Percentiles rank a stretch among this genome's conserved stretches.
Conservation (phyloP, 1,140 invertebrate species). For the Drosophila subpulchrella region DNA sequence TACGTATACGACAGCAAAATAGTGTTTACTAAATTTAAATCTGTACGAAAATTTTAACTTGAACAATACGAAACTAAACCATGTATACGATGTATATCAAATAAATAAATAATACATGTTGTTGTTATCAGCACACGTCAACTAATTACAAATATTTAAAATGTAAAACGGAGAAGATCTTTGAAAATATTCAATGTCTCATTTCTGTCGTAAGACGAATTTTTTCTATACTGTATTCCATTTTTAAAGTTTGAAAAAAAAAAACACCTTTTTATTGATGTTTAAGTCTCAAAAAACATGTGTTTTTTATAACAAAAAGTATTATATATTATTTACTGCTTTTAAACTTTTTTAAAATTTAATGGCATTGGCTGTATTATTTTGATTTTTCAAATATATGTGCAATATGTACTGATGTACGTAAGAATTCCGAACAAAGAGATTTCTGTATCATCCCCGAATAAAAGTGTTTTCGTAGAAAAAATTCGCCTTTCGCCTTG, state of each 20-base stretch:
- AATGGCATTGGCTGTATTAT: not conserved
- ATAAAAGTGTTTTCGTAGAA: not conserved
- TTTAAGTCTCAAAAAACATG: not conserved
- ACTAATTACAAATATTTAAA: conserved; percentile 3
- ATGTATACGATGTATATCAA: conserved; percentile 31
- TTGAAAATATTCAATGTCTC: not conserved
- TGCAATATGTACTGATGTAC: too few species aligned
- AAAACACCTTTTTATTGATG: not conserved
- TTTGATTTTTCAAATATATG: not conserved
- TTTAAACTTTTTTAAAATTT: not conserved
- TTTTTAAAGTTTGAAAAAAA: not conserved
- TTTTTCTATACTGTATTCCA: not conserved
- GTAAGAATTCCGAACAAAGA: too few species aligned
- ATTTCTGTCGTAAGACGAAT: conserved; percentile 1
- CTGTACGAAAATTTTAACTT: conserved; percentile 33
- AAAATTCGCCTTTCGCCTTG: conserved; percentile 1
- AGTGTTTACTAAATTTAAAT: conserved; percentile 30
- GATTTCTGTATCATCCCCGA: too few species aligned
- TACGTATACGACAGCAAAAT: conserved; percentile 30
- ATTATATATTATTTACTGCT: not conserved
- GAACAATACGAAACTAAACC: conserved; percentile 30
- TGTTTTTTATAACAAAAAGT: not conserved
- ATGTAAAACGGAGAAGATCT: conserved; percentile 3
- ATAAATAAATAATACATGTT: conserved; percentile 17
- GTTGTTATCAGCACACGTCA: conserved; percentile 14